Conservation (phyloP, 2,888 invertebrate species). For the Cristatella mucedo region DNA sequence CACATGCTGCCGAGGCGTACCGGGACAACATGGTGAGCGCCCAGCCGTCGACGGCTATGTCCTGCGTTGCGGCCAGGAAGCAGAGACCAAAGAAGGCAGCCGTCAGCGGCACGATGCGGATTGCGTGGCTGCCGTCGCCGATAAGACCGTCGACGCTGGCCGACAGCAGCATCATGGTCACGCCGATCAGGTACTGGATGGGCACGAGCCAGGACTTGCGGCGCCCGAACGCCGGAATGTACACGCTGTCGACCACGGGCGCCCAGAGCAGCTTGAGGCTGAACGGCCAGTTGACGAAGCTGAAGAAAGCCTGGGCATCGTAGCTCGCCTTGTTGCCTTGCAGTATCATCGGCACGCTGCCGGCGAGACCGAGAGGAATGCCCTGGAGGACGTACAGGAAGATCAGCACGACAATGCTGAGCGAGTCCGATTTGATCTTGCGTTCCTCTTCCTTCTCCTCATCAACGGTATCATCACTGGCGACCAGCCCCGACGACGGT, state of each 20-base stretch:
- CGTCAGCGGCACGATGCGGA: slow-evolving; percentile 47
- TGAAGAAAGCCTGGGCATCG: slow-evolving; percentile 64
- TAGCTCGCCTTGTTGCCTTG: slow-evolving; percentile 82
- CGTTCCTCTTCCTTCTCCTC: no score
- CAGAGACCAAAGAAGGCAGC: slow-evolving; percentile 73
- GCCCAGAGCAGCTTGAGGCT: slow-evolving; percentile 89
- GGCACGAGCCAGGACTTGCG: slow-evolving; percentile 80
- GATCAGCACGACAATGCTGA: slow-evolving; percentile 46
- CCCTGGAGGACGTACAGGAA: slow-evolving; percentile 79
- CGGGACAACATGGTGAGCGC: slow-evolving; percentile 96
- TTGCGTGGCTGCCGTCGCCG: slow-evolving; percentile 41
- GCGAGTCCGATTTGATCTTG: no score
- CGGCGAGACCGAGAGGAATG: slow-evolving; percentile 73
- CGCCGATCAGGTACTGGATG: slow-evolving; percentile 61
- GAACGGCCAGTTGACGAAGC: slow-evolving; percentile 78
- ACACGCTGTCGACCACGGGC: slow-evolving; percentile 86
- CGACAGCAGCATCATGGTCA: slow-evolving; percentile 75
- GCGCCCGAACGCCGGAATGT: slow-evolving; percentile 63
- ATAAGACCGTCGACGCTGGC: slow-evolving; percentile 48
- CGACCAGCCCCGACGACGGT: no score
- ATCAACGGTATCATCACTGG: no score
- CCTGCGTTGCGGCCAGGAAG: slow-evolving; percentile 94
- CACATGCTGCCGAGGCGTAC: no score
- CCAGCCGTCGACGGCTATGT: slow-evolving; percentile 99
- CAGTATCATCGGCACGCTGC: slow-evolving; percentile 84